Base-by-base conservation (phyloP, 2,797 vertebrate species). In the Lepilemur ruficaudatus region DNA sequence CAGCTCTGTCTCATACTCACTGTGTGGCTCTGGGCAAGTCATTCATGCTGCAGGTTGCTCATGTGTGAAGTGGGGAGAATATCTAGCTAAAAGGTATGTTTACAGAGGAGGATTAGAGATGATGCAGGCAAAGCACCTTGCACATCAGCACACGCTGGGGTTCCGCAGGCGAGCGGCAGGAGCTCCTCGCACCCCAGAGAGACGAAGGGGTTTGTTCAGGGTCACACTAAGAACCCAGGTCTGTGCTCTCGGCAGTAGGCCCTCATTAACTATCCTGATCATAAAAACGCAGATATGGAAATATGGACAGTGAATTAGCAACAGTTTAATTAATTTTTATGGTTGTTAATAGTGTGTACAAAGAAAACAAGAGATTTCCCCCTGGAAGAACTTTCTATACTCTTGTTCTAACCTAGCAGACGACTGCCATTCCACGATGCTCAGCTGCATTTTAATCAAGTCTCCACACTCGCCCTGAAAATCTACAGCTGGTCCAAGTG, bases 371-470 rank as follows among this genome's bases (percentile, higher is more conserved):
- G 91, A 57, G 30, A 89, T 50, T 46, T 88, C 61, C 70, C 65
- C 20, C 13, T n/a, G 22, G 65, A 94, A 92, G 84, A 91, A 87
- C 17, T 41, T 92, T n/a, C 20, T 52, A 4, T 22, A 91, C 9
- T 50, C 48, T 93, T 63, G 69, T 65, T 96, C 52, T 80, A 65
- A 86, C 82, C 28, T 50, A 38, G 69, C 17, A 59, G 72, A 89
- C 50, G 80, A 89, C 30, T 86, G 94, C 55, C 82, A 83, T 67
- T 50, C 75, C 28, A 2, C 7, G 79, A 50, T 8, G 46, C 57
- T 80, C 80, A 73, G 41, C 79, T 80, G 61, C 57, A 72, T 96
- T 61, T 93, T 61, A 91, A 96, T 88, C 81, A 90, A 57, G 14
- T 93, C 89, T 73, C 81, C 15, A 69, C 32, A 57, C 35, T 83